Base-by-base conservation (phyloP, 2,888 invertebrate genomes). In the Cerastoderma edule region DNA sequence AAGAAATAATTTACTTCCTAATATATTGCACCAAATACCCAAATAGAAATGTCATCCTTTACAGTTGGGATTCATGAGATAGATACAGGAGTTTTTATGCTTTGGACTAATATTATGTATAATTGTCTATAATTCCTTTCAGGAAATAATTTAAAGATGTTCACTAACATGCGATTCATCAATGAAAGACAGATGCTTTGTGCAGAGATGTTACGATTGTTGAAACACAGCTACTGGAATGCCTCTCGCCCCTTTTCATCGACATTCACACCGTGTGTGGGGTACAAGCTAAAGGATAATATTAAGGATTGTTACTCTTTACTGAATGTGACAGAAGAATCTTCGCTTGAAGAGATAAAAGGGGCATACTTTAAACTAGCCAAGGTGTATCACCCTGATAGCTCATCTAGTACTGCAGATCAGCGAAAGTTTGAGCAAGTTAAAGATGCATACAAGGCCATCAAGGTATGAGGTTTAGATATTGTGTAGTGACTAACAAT, bases 331-430 rank as follows among this genome's bases (percentile, higher is more conserved):
- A 93, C 95, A 0, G 94, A 95, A 83, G 93, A 95, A 68, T 95
- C 96, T 28, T 95, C 96, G 83, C 95, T 96, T 91, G 95, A 96
- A 87, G 95, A 95, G 30, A 94, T 97, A 10, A 94, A 96, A 67
- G 92, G 94, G 83, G 95, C 96, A 1, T 97, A 96, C 90, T 93
- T 97, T 63, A 93, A 94, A 68, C 93, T 97, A 50, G 97, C 96
- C 0, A 97, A 97, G 91, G 94, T 94, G 85, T 96, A 95, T 88
- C 97, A 98, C 92, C 97, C 98, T 0, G 98, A 98, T 88, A 96
- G 96, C 57, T 95, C 95, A 0, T 84, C 87, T 4, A 94, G 94
- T 0, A 95, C 96, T 80, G 96, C 97, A n/a, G 94, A 95, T 91
- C 94, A 95, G 57, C 94, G 95, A 44, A 96, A 95, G 91, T 97